Evolutionary conservation across 1,140 invertebrate species (phyloP), one percentile per base, ranked within the genome.

Genomic region (Megalopta genalis): DNA sequence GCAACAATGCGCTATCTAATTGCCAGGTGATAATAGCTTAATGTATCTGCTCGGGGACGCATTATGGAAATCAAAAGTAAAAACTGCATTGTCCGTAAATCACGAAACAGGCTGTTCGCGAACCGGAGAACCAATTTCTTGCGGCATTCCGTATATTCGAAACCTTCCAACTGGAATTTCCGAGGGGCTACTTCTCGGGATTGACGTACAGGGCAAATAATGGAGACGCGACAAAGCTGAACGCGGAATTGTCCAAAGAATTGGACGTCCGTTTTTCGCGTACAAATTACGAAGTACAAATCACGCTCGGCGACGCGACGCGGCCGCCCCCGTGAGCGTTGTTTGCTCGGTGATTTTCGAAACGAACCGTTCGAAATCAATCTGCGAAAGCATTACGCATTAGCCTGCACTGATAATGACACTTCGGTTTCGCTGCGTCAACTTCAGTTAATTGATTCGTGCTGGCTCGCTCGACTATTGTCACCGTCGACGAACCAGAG

Each of bases 381-480:
- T 84, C 79, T 79, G 54, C 57, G 52, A 86, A 77, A 85, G 85
- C 79, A 66, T 87, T 80, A 77, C 78, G 78, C 69, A 80, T 81
- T 81, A 85, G 75, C 78, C 78, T 46, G 69, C 83, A 71, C 83
- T 85, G 83, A 86, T 82, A 87, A 87, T 88, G 79, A 83, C 86
- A 80, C 78, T 80, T 84, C 67, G 81, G 81, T 84, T 80, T 83
- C 83, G 73, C 71, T 71, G 74, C 81, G 83, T 81, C 84, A 85
- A 88, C 86, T 86, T 82, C 70, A 81, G 84, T 88, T 88, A 88
- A 88, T 88, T 88, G 86, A 87, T 87, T 84, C 83, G 83, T 82
- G 86, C 83, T 74, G 81, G 69, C 52, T 77, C 71, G 65, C 60
- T 67, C 69, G 76, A 66, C 76, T 83, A 87, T 87, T 87, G 85